Evolutionary conservation across 2,797 vertebrate species (phyloP).

Genomic region (Ispidina picta): DNA sequence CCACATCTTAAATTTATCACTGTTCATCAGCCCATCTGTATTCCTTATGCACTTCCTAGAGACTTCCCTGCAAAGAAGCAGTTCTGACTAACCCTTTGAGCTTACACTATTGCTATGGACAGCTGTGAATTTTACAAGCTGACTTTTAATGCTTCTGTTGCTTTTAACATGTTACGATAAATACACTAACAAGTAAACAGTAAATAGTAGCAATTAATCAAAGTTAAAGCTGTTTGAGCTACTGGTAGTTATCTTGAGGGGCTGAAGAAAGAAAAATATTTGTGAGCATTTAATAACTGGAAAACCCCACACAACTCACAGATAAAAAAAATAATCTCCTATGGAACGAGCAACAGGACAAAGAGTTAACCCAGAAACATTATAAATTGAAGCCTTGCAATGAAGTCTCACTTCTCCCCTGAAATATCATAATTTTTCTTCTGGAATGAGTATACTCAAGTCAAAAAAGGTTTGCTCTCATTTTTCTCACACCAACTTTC

Average conservation of each 20-base stretch:
- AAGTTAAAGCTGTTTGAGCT: neutral
- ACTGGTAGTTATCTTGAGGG: neutral
- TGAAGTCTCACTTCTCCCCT: neutral
- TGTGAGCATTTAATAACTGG: neutral
- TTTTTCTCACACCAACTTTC: neutral
- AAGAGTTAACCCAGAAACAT: neutral
- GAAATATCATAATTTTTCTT: neutral
- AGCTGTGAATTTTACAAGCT: neutral
- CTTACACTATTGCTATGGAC: neutral
- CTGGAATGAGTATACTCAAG: neutral
- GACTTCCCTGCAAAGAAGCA: neutral
- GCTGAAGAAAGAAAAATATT: neutral
- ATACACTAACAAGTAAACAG: neutral
- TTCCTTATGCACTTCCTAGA: neutral
- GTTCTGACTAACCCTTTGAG: neutral
- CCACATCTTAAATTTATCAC: neutral
- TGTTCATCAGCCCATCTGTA: neutral
- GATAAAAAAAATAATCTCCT: neutral
- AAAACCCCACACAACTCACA: rapidly evolving
- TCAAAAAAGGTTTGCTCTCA: neutral
- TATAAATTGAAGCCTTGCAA: neutral
- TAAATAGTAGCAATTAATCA: neutral
- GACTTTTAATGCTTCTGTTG: neutral
- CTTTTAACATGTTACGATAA: neutral
- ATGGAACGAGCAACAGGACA: neutral